Evolutionary conservation across 2,888 invertebrate genomes (phyloP), one percentile per base, ranked within the genome.

Genomic region (Exocentrus adspersus): DNA sequence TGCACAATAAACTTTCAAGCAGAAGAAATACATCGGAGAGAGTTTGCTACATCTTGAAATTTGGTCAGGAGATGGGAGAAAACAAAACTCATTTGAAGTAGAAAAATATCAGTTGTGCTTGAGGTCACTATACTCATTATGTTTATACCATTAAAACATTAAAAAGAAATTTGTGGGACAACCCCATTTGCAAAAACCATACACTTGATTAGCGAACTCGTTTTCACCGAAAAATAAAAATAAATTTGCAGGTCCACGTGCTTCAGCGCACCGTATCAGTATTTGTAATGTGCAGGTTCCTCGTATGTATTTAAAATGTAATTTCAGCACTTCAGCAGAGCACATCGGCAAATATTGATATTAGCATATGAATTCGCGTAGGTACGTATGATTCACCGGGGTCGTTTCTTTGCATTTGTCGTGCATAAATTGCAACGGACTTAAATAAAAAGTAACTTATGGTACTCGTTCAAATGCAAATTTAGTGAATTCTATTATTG

Each of bases 401-500:
- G 60, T 41, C 37, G 32, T 65, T 66, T 63, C 54, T 52, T 59
- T 58, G 60, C 60, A 57, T 63, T 63, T 37, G 60, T 54, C 59
- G 48, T 42, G 45, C 48, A 63, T 63, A 59, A 63, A 45, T 59
- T 24, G 37, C 48, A 50, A 28, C 50, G 19, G 58, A 59, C 37
- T 62, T 24, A 0, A 53, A 24, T 58, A 54, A 63, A 64, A 69
- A 71, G 65, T 71, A 72, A 71, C 72, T 73, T 75, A 74, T 66
- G 69, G 68, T 62, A 61, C 72, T 70, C 73, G 76, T 78, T 78
- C 76, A 74, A 69, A 79, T 79, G 77, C 74, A 78, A 78, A 79
- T 78, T 72, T 64, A 67, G 70, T 69, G 72, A 75, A 75, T 76
- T 74, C 69, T 75, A 73, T 75, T 74, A 78, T 77, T 78, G 78